Base-by-base conservation (phyloP, 2,888 invertebrate species). In the Xestia xanthographa region DNA sequence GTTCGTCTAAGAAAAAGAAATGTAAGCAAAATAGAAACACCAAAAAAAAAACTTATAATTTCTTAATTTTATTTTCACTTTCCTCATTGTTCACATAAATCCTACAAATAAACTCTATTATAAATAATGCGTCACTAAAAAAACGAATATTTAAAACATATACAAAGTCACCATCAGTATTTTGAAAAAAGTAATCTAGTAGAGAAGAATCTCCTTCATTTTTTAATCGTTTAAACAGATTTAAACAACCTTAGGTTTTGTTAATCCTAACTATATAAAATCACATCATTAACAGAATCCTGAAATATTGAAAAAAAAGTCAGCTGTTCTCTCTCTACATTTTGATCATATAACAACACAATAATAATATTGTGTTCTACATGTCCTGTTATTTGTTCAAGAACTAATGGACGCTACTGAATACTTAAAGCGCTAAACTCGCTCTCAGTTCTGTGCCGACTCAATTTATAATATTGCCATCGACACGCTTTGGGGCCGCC, bases 91-190 rank as follows among this genome's bases (percentile, higher is more conserved):
- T 80, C 74, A 66, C 82, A 73, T 88, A 87, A 84, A 86, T 67
- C 86, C 86, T 88, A 87, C 66, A 87, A 87, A 87, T 88, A 87
- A 87, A 88, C 14, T 68, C 80, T 82, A 86, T 74, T 84, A 87
- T 45, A 87, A 86, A 86, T 67, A 87, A 84, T 66, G 75, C 66
- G 68, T 70, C 41, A 53, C 29, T 79, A 82, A 26, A 86, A 34
- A 86, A 87, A 78, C 53, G 71, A 87, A 86, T 82, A 87, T 56
- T 73, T 66, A 74, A 82, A 77, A 69, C 66, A 66, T 58, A 41
- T 69, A 74, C 63, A 83, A 85, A 83, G 45, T 50, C 66, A 74
- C n/a, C 11, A 48, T 63, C 22, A 20, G 14, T n/a, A 41, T 34
- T 62, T 12, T 5, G 50, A 17, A 34, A 43, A 50, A 41, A 29